Evolutionary conservation across 2,113 vertebrate species (phyloP), one percentile per base, ranked within the genome.

Genomic region (Syngnathus typhle): DNA sequence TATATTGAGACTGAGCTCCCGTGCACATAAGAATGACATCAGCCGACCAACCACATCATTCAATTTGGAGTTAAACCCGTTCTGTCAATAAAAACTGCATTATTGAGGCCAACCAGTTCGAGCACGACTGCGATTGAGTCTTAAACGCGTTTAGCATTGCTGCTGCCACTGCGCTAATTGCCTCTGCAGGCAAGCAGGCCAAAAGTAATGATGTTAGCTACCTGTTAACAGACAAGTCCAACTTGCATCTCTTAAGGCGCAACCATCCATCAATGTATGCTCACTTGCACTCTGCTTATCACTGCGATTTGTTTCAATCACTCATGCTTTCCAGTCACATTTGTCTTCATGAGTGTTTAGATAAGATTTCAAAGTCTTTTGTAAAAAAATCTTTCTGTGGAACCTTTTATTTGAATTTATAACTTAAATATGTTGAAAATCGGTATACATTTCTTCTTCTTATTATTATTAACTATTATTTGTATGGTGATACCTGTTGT

Each of bases 1-100:
- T 7, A n/a, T 49, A 8, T 7, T 21, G 0, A 19, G 0, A 19
- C 56, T 47, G 19, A 23, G 4, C 71, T 64, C 71, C 63, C 73
- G 76, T 74, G 60, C 74, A 21, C 63, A 69, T 37, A 74, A 64
- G 54, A 58, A 79, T 90, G 88, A 90, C 88, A 88, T 90, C 88
- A 87, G 47, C 73, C 37, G 72, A 70, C 61, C 64, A 78, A 74
- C 75, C 77, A 62, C 75, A 69, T 13, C 70, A 70, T 71, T 87
- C 76, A 71, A 71, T 81, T 23, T 56, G 64, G 69, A 82, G 77
- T 88, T 82, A 84, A 88, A 67, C 76, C 66, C 73, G 73, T 80
- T 58, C 82, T 75, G 78, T 85, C 87, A 84, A 86, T 86, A 80
- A 81, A 82, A 82, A 66, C 68, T 62, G 76, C 75, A 87, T 87